Evolutionary conservation across 2,797 vertebrate species (phyloP).

Genomic region (Labeo calbasu): DNA sequence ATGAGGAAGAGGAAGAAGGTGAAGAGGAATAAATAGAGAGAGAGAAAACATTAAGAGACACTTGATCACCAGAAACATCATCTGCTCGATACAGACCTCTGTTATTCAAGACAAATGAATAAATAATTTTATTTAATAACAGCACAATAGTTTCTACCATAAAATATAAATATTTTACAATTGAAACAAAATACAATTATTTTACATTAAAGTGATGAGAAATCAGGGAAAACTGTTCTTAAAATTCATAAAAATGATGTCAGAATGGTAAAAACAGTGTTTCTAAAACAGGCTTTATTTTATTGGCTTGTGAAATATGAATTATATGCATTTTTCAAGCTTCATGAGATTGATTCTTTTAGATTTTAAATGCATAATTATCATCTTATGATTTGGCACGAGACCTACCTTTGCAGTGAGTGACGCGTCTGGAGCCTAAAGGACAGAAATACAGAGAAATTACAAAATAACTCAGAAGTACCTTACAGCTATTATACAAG

Average conservation of each 20-base stretch:
- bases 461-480: neutral
- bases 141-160: neutral
- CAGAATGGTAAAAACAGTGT: too few species aligned
- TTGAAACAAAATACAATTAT: too few species aligned
- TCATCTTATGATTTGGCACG: constrained; percentile 40
- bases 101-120: neutral
- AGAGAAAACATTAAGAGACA: constrained; percentile 11
- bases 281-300: too few species aligned
- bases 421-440: constrained; percentile 91
- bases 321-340: neutral
- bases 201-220: too few species aligned
- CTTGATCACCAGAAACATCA: neutral
- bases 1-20: neutral
- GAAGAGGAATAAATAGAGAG: neutral
- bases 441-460: constrained; percentile 70
- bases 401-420: constrained; percentile 97
- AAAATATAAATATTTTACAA: too few species aligned
- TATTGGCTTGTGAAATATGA: neutral
- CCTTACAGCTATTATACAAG: neutral
- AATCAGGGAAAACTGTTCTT: too few species aligned
- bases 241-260: too few species aligned
- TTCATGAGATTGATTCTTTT: neutral
- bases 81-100: neutral
- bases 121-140: neutral
- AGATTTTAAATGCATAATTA: neutral